Evolutionary conservation across 2,888 invertebrate genomes (phyloP), one percentile per base, ranked within the genome.

Genomic region (Erannis defoliaria): DNA sequence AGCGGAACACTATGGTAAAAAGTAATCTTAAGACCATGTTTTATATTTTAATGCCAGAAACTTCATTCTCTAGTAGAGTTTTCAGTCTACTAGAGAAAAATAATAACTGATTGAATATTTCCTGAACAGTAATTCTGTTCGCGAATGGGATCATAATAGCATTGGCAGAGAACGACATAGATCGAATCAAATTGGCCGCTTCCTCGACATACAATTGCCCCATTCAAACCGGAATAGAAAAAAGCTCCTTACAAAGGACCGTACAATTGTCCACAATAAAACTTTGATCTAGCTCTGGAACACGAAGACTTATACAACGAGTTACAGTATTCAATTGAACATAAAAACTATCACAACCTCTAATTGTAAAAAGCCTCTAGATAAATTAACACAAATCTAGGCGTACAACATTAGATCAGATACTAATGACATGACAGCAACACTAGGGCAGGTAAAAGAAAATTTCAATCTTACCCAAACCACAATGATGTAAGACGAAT

Each of bases 401-500:
- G 74, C 67, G 71, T 66, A 71, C 71, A 73, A 74, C 72, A 74
- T 77, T 70, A 75, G 74, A 80, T 77, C 74, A 76, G 75, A 75
- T 72, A 75, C 78, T 82, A 80, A 83, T 82, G 78, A 83, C 77
- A 81, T 75, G 78, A 81, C 76, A 82, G 77, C 73, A 62, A 57
- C 68, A 66, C 37, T 57, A 70, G 69, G 77, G 79, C 78, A 84
- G 78, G 79, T 77, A 78, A 82, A 84, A 81, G 84, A 84, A 87
- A 85, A 75, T 77, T 80, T 78, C 72, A 80, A 82, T 80, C 75
- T 72, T 72, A 75, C 77, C 72, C 55, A 88, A 90, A 89, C 86
- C 88, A 83, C 88, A 89, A 88, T 90, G 91, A 89, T 90, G 89
- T 88, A 91, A 91, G 89, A 88, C 82, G 90, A 89, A 91, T 90